A percentile compares a stretch with the other conserved stretches of the same genome.
Conservation (phyloP, 2,113 vertebrate species). For the Nematolebias whitei region DNA sequence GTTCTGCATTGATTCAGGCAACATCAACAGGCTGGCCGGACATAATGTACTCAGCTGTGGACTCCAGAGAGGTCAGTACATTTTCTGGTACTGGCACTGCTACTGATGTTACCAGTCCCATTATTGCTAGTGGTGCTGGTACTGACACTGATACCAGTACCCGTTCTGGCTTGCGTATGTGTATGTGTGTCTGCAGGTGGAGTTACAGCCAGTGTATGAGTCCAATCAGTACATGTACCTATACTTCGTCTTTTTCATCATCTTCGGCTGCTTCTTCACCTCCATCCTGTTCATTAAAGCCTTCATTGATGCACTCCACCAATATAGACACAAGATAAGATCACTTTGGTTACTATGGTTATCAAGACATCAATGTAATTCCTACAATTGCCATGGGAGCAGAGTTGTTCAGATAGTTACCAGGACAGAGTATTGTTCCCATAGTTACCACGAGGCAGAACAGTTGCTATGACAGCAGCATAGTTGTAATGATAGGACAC, state of each 20-base stretch:
- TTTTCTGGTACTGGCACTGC: not conserved
- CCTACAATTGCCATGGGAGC: no score
- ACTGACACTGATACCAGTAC: not conserved
- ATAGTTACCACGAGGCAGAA: no score
- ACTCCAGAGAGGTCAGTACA: constrained; percentile 75
- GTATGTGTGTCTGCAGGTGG: constrained; percentile 38
- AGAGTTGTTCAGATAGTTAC: no score
- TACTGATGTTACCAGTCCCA: not conserved
- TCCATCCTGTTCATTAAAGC: constrained; percentile 50
- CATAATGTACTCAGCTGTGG: constrained; percentile 67
- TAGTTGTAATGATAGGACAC: no score
- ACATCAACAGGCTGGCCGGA: constrained; percentile 73
- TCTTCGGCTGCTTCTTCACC: constrained; percentile 49
- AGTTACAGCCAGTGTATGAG: constrained; percentile 23
- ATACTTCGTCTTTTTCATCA: constrained; percentile 49
- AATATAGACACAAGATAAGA: constrained; percentile 46
- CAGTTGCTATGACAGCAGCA: no score
- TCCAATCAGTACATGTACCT: not conserved
- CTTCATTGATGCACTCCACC: constrained; percentile 22
- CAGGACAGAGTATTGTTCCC: no score
- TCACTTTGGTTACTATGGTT: not conserved
- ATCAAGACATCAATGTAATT: not conserved
- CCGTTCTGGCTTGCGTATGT: not conserved
- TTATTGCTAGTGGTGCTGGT: not conserved
- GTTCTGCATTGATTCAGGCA: constrained; percentile 73